Conservation (phyloP, 2,113 vertebrate species). For the Brachypteracias leptosomus region DNA sequence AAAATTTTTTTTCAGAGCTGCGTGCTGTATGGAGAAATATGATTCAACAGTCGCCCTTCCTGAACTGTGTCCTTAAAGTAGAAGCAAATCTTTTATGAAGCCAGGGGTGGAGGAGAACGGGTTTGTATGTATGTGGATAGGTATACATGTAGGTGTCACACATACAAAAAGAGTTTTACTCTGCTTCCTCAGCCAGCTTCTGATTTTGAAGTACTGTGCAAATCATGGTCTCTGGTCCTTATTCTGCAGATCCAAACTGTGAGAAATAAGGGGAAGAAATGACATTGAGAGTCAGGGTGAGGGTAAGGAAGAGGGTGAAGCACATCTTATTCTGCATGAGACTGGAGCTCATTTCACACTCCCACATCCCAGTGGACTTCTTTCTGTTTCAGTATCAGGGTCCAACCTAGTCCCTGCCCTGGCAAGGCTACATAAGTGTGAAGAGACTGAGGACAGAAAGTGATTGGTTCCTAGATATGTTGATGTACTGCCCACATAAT, state of each 20-base stretch:
- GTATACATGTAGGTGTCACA: neutral
- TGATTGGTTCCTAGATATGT: accelerated
- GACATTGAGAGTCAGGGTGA: accelerated
- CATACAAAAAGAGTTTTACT: neutral
- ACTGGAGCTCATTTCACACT: neutral
- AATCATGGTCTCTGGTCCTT: neutral
- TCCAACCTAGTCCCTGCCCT: neutral
- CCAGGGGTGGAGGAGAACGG: neutral
- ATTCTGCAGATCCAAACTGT: neutral
- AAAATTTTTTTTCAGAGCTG: conserved; percentile 41
- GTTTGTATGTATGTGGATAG: neutral
- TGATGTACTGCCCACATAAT: neutral
- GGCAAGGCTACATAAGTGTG: neutral
- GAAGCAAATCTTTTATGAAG: neutral
- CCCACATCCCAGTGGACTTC: neutral
- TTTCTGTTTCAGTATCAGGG: neutral
- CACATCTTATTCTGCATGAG: neutral
- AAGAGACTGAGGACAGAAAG: neutral
- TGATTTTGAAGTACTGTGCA: neutral
- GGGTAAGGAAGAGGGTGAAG: neutral
- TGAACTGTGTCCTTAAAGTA: conserved; percentile 43
- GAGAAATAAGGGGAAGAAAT: neutral
- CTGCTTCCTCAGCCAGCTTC: neutral
- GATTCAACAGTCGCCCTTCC: conserved; percentile 46
- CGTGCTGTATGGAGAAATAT: neutral